Evolutionary conservation across 2,888 invertebrate genomes (phyloP).

Genomic region (Brenthis daphne): DNA sequence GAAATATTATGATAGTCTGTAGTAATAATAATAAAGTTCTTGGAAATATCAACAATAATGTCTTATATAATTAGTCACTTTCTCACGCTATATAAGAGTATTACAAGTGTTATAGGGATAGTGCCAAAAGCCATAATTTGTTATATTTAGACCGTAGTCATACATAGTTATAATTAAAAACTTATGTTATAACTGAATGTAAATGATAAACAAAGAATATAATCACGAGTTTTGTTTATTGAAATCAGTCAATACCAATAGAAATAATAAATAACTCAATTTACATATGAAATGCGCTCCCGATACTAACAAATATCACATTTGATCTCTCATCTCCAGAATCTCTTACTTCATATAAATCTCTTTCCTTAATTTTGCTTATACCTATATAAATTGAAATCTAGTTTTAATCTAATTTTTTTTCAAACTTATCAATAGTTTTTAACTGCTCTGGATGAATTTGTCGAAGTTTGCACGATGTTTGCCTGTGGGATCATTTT

Average conservation of each 20-base stretch:
- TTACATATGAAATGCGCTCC: constrained; percentile 11
- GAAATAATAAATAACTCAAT: constrained; percentile 40
- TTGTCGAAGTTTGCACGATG: constrained; percentile 84
- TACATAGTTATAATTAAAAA: neutral
- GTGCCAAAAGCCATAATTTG: too few relatives aligned
- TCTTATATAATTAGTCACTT: too few relatives aligned
- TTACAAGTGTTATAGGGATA: too few relatives aligned
- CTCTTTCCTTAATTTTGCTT: neutral
- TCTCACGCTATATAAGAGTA: too few relatives aligned
- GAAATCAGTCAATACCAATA: constrained; percentile 40
- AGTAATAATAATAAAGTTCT: too few relatives aligned
- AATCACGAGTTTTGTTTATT: constrained; percentile 30
- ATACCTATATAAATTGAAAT: neutral
- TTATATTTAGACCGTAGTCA: too few relatives aligned
- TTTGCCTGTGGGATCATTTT: constrained; percentile 86
- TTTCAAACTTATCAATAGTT: neutral
- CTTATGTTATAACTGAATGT: neutral
- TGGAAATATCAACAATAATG: too few relatives aligned
- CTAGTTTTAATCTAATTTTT: constrained; percentile 15
- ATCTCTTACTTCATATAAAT: neutral
- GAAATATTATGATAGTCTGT: too few relatives aligned
- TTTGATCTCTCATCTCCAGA: neutral
- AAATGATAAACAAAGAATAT: neutral
- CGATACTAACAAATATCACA: constrained; percentile 14
- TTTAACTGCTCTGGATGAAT: constrained; percentile 67